These are phyloP conservation scores for Carterocephalus palaemon DNA, from an alignment of 2,888 invertebrate species.

Conservation along the genomic window DNA sequence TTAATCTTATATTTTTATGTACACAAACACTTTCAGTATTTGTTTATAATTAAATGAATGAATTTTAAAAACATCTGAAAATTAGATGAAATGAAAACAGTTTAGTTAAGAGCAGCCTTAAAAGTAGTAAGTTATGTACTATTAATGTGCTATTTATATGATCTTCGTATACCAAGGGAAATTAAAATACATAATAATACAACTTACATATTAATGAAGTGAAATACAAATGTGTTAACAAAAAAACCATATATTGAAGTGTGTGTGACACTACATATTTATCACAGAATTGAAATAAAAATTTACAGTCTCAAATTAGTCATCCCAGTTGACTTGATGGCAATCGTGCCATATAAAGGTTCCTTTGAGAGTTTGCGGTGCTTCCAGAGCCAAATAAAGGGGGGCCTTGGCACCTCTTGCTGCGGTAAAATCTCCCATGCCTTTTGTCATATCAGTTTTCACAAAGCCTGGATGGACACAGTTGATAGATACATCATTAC, in stretches of 20 bases:
- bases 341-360: slow-evolving; percentile 73
- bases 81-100: background rate
- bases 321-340: slow-evolving; percentile 75
- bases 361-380: slow-evolving; percentile 67
- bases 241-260: slow-evolving; percentile 70
- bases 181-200: slow-evolving; percentile 8
- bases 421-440: slow-evolving; percentile 69
- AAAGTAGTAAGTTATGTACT: too few species aligned
- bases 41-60: too few species aligned
- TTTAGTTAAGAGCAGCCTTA: background rate
- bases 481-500: slow-evolving; percentile 66
- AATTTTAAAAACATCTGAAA: too few species aligned
- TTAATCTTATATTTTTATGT: slow-evolving; percentile 5
- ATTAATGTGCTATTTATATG: background rate
- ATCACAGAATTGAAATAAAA: slow-evolving; percentile 70
- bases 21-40: slow-evolving; percentile 18
- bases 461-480: slow-evolving; percentile 76
- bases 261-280: slow-evolving; percentile 64
- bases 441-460: slow-evolving; percentile 74
- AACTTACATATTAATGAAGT: slow-evolving; percentile 7
- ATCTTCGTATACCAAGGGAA: background rate
- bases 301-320: slow-evolving; percentile 54
- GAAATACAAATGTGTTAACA: slow-evolving; percentile 35
- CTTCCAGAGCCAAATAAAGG: slow-evolving; percentile 65
- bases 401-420: slow-evolving; percentile 69